Conservation (phyloP, 2,113 vertebrate genomes). For the Collichthys lucidus region DNA sequence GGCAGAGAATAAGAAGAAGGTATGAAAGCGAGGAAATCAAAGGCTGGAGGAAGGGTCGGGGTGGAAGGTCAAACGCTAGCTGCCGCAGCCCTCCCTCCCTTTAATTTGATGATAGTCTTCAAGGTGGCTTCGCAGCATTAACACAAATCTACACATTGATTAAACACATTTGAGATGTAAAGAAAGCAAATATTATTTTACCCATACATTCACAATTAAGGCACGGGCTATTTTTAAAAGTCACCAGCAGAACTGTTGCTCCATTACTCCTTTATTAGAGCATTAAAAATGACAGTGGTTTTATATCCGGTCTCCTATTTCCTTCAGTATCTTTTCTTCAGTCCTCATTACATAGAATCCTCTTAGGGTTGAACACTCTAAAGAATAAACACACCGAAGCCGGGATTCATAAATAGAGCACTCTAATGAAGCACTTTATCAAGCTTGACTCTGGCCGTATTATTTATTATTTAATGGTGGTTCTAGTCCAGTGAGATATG, state of each 20-base stretch:
- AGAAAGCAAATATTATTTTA: conserved; percentile 40
- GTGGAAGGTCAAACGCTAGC: conserved; percentile 66
- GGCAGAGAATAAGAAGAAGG: conserved; percentile 53
- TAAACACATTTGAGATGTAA: conserved; percentile 27
- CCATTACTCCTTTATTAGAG: conserved; percentile 39
- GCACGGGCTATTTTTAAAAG: conserved; percentile 11
- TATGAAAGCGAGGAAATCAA: conserved; percentile 50
- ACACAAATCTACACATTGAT: conserved; percentile 40
- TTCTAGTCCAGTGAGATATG: conserved; percentile 68
- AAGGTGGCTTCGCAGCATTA: conserved; percentile 44
- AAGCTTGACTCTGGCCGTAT: conserved; percentile 56
- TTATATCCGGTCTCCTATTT: conserved; percentile 31
- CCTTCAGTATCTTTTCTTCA: conserved; percentile 15
- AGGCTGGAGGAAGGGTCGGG: conserved; percentile 41
- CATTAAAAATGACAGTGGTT: conserved; percentile 47
- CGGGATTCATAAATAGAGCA: conserved; percentile 71
- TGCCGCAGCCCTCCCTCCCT: conserved; percentile 43
- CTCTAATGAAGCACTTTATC: conserved; percentile 73
- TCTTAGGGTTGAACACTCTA: conserved; percentile 35
- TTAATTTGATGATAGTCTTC: conserved; percentile 66
- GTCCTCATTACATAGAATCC: conserved; percentile 63
- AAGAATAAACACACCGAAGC: conserved; percentile 56
- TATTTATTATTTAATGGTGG: conserved; percentile 74
- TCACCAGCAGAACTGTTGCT: conserved; percentile 14
- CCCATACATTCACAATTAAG: conserved; percentile 30